phyloP scores from a whole-genome alignment of 2,888 invertebrate species.

The Schizotus pectinicornis region DNA sequence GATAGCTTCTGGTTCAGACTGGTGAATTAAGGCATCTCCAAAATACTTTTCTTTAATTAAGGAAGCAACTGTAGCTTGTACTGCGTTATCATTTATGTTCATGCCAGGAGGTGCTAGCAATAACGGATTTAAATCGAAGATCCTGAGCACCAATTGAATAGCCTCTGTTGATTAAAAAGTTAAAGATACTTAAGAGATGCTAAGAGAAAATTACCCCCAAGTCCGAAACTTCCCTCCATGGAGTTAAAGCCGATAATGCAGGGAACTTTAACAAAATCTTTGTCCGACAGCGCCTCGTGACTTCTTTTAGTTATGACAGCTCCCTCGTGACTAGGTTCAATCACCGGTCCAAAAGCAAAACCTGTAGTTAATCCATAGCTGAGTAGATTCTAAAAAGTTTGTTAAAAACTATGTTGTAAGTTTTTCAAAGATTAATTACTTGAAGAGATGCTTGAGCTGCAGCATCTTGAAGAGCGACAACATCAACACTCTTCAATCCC shows the following conservation, averaged over 20 bases:
- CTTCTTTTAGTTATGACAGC: constrained; percentile 25
- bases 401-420: neutral
- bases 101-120: constrained; percentile 55
- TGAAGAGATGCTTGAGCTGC: neutral
- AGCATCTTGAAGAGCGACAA: neutral
- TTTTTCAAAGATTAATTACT: no score
- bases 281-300: constrained; percentile 26
- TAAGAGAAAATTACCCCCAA: constrained; percentile 20
- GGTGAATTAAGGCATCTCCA: constrained; percentile 26
- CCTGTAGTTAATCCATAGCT: constrained; percentile 22
- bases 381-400: constrained; percentile 3
- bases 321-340: constrained; percentile 23
- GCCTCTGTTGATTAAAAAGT: no score
- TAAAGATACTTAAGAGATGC: neutral
- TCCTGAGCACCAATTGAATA: constrained; percentile 35
- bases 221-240: constrained; percentile 50
- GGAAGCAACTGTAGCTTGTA: constrained; percentile 15
- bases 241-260: constrained; percentile 63
- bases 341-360: constrained; percentile 24
- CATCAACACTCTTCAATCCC: constrained; percentile 27
- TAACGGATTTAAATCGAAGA: constrained; percentile 58
- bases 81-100: constrained; percentile 29
- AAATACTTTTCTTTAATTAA: constrained; percentile 26
- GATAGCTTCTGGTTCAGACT: constrained; percentile 28
- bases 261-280: constrained; percentile 48